Base-by-base conservation (phyloP, 2,797 vertebrate species). In the Pantherophis alleghaniensis region DNA sequence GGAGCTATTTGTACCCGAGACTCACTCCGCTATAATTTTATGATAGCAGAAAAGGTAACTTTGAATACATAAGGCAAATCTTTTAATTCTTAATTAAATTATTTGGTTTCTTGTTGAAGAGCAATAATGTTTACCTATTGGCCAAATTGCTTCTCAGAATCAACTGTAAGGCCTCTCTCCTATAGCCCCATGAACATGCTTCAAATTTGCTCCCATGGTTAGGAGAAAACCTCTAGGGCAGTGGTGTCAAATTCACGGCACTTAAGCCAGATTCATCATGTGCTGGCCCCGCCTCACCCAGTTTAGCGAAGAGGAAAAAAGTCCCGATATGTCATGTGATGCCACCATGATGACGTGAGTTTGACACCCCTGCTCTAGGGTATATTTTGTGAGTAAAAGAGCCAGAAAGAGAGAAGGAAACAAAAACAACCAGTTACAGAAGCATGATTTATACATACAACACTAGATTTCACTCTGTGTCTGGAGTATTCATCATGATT, bases 31-130 rank as follows among this genome's bases (percentile, higher is more conserved):
- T 98, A 98, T 92, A 98, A 99, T 97, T 99, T 99, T 98, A 98
- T 99, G 98, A 99, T 99, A 95, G 99, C 99, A 32, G 99, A 99
- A 97, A 99, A 99, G 99, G 99, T 99, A 98, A 98, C 60, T 90
- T 26, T 9, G 22, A 91, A n/a, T 61, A 1, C 53, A 0, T 9
- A 87, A 92, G 37, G 74, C 74, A 47, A 47, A 83, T 47, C 2
- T 24, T 83, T 24, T 83, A 47, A 24, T 91, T 91, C 92, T 88
- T 88, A 93, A 91, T 42, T 60, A 92, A 79, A 18, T n/a, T 89
- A 14, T 89, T 55, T 42, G 20, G 10, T 89, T 57, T 92, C 37
- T 42, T 22, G 37, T 47, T 83, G 74, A 83, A 83, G 74, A 83
- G 20, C 20, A 83, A 11, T 47, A 12, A 47, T 47, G 20, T 83